Evolutionary conservation across 2,888 invertebrate genomes (phyloP), one percentile per base, ranked within the genome.

Genomic region (Aphodius granarius): DNA sequence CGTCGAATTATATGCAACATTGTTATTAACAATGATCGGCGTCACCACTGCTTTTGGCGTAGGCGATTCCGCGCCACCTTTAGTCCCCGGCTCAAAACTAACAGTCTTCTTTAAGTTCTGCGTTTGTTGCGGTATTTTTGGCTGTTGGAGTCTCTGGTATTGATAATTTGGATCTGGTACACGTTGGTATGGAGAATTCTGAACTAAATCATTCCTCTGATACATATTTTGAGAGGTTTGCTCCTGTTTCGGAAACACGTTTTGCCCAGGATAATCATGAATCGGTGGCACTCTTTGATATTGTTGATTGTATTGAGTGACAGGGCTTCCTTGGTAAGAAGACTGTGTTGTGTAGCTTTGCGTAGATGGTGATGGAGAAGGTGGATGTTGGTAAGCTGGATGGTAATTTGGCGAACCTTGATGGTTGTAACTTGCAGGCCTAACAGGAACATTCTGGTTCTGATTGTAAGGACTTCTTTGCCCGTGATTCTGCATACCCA

Each of bases 71-170:
- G 79, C 76, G 5, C 92, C 92, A 0, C 92, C 92, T 82, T 94
- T 94, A 1, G 94, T 92, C 9, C 92, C 92, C 0, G 92, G 90
- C 83, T 94, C 93, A 81, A 94, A 94, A 78, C 93, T 93, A 2
- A 94, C 93, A 71, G 89, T 89, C 81, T 93, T 93, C 83, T 93
- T 93, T 64, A 91, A 86, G 13, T 20, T 20, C 81, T 91, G 91
- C 81, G 93, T 91, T 9, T 91, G 88, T 4, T 89, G 88, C 4
- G 91, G 90, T 63, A 91, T 88, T 81, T 91, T 92, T 84, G 93
- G 93, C 82, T 94, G 81, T 3, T 83, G 78, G 84, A 84, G 79
- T 75, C 87, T 79, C 78, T 86, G 83, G 83, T 89, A 83, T 85
- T 87, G 80, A 84, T 86, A 73, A 62, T 76, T 73, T 2, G 77